Evolutionary conservation across 2,888 invertebrate genomes (phyloP), one percentile per base, ranked within the genome.

Genomic region (Leptopilina myrica): DNA sequence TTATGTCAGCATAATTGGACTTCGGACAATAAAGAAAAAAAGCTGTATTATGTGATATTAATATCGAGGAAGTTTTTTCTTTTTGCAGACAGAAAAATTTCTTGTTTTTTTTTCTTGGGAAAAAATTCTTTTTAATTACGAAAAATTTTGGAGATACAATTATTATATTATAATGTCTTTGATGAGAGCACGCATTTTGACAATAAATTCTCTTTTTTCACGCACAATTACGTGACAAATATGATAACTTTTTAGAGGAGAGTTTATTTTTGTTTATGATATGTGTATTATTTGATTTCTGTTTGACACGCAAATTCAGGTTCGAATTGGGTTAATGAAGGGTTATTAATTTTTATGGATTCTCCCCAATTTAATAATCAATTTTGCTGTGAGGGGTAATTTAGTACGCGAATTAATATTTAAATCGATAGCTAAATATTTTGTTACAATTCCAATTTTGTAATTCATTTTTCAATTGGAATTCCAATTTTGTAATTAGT

Each of bases 301-400:
- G 11, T 49, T 11, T 9, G 6, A 20, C 67, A 49, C 67, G 49
- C 67, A 67, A 67, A 46, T 49, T 20, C 46, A 9, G 15, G 20
- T 46, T 8, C 43, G 43, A 67, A 67, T 67, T 67, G 49, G 67
- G 46, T 67, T 67, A 67, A 67, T 67, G 67, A 67, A 49, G 20
- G 15, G 8, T 49, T 49, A 46, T 67, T 46, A 67, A 67, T 67
- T 11, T 15, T 11, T 15, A 43, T 49, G 67, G 15, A 67, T 9
- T 46, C 15, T 20, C 11, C 46, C 9, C 20, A 12, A 33, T 46
- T 67, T 15, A 15, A 43, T 66, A n/a, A 0, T 8, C 20, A 64
- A 20, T 12, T 64, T 64, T 15, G 2, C 14, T 14, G 1, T 8
- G 8, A 1, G 11, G 4, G 11, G 4, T 64, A 15, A 62, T n/a